Evolutionary conservation across 1,140 invertebrate species (phyloP), one percentile per base, ranked within the genome.

Genomic region (Homarus americanus): DNA sequence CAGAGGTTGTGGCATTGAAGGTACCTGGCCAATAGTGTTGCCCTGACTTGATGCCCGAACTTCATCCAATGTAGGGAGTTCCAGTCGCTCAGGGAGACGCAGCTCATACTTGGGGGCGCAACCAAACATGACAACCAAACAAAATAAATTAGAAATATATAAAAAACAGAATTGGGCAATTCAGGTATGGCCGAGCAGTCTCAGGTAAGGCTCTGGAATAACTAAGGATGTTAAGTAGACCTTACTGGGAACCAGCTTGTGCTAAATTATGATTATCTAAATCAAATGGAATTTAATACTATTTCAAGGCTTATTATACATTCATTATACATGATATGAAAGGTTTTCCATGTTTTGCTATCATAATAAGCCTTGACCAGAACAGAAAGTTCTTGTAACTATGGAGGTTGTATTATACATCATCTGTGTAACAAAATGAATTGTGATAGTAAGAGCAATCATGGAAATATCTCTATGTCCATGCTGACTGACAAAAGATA

Each of bases 51-150:
- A 78, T 38, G 88, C 88, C 40, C 88, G 79, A 75, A 90, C 88
- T 58, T 90, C 88, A 44, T 90, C 88, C 88, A 90, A 76, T 82
- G 88, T 75, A 28, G 88, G 88, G 79, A 90, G 88, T 78, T 90
- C 88, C 88, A 90, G 72, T 32, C 80, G 88, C 63, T 90, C 88
- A 72, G 88, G 88, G 41, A 90, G 88, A 36, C 88, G 88, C 88
- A 90, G 88, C 88, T 90, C 88, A 90, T 90, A 90, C 88, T 90
- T 83, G 88, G 88, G 80, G 76, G 44, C 82, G 69, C 80, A 90
- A 90, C 80, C 80, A 90, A 90, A 90, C 82, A 76, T 82, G 79
- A 90, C 88, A 90, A 90, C 80, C 80, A 90, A 90, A 83, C 88
- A 72, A 84, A 83, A 83, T 73, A 90, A 90, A 90, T 82, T 82